Conservation (phyloP, 2,113 vertebrate species). For the Gambusia affinis region DNA sequence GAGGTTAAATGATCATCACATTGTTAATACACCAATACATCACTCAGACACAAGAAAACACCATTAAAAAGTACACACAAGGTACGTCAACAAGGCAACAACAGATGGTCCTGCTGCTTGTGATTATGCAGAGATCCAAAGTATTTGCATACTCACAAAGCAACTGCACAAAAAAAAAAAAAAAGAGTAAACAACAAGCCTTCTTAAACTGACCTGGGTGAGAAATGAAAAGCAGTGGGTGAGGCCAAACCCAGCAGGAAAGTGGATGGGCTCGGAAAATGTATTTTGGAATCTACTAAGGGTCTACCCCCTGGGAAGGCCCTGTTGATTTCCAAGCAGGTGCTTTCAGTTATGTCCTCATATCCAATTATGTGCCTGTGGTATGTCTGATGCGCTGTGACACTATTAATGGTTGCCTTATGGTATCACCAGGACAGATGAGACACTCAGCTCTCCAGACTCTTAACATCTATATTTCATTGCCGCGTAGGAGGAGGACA, state of each 20-base stretch:
- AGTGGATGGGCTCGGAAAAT: constrained; percentile 34
- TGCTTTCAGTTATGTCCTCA: constrained; percentile 79
- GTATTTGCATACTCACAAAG: constrained; percentile 77
- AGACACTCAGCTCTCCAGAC: constrained; percentile 79
- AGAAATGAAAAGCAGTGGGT: constrained; percentile 48
- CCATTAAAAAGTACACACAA: constrained; percentile 78
- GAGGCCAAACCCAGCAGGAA: constrained; percentile 44
- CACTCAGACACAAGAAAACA: constrained; percentile 79
- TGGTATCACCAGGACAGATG: constrained; percentile 81
- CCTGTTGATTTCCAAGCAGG: constrained; percentile 78
- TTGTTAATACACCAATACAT: constrained; percentile 80
- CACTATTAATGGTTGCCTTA: constrained; percentile 84
- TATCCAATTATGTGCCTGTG: constrained; percentile 81
- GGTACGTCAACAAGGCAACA: constrained; percentile 82
- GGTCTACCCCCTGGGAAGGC: constrained; percentile 63
- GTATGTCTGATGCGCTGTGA: constrained; percentile 80
- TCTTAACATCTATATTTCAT: constrained; percentile 85
- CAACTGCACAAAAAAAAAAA: constrained; percentile 36
- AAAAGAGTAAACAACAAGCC: constrained; percentile 36
- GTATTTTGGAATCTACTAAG: constrained; percentile 59
- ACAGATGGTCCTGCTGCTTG: constrained; percentile 83
- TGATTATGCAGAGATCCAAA: constrained; percentile 81
- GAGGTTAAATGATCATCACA: constrained; percentile 80
- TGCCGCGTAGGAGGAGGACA: constrained; percentile 67
- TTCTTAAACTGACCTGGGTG: constrained; percentile 69